Conservation (phyloP, 2,797 vertebrate genomes). For the Hyperoplus immaculatus region DNA sequence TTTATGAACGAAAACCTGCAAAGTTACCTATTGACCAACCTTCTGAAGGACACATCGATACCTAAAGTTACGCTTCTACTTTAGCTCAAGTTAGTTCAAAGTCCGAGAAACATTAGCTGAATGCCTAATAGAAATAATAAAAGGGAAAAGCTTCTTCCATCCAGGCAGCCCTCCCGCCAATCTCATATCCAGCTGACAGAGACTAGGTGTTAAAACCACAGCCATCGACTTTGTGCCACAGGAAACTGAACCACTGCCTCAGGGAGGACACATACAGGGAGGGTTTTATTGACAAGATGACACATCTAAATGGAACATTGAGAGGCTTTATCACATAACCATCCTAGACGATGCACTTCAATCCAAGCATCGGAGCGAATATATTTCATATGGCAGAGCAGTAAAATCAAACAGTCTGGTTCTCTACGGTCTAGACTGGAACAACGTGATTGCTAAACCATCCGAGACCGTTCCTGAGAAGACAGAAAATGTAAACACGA, state of each 20-base stretch:
- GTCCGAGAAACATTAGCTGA: background rate
- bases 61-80: no score
- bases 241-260: conserved; percentile 24
- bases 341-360: conserved; percentile 24
- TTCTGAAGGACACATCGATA: background rate
- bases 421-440: conserved; percentile 47
- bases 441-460: conserved; percentile 42
- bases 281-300: conserved; percentile 37
- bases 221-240: conserved; percentile 7
- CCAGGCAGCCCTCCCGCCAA: conserved; percentile 8
- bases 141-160: conserved; percentile 1
- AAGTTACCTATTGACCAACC: background rate
- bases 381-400: conserved; percentile 24
- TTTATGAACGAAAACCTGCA: background rate
- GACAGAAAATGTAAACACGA: conserved; percentile 52
- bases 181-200: background rate
- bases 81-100: background rate
- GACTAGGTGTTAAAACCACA: conserved; percentile 20
- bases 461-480: conserved; percentile 39
- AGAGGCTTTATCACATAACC: conserved; percentile 12
- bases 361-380: background rate
- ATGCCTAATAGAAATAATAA: conserved; percentile 5
- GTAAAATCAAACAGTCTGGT: conserved; percentile 22
- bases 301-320: conserved; percentile 5
- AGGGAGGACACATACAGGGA: conserved; percentile 23